Evolutionary conservation across 2,888 invertebrate species (phyloP).

Genomic region (Nomada hirtipes): DNA sequence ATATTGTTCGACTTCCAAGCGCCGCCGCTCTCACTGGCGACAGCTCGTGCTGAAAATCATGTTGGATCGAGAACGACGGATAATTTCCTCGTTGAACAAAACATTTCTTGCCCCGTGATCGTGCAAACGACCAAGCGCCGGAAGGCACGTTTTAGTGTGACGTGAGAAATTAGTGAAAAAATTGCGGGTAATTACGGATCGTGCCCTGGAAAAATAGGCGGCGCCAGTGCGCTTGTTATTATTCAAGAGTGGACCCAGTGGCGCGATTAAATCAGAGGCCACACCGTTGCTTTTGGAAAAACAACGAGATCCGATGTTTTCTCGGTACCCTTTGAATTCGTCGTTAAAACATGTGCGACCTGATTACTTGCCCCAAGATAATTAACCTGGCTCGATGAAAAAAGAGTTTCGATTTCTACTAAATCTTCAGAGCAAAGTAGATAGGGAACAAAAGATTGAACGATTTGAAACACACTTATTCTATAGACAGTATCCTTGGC

Average conservation of each 20-base stretch:
- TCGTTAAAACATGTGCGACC: slow-evolving; percentile 17
- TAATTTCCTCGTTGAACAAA: background rate
- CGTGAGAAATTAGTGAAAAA: slow-evolving; percentile 9
- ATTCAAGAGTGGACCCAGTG: slow-evolving; percentile 5
- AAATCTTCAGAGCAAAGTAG: too few species aligned
- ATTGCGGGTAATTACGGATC: slow-evolving; percentile 21
- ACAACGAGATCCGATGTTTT: slow-evolving; percentile 23
- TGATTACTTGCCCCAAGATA: background rate
- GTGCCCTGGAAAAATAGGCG: background rate
- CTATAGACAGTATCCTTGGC: too few species aligned
- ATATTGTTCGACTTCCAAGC: background rate
- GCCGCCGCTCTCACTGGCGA: background rate
- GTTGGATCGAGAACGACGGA: background rate
- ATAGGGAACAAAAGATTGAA: too few species aligned
- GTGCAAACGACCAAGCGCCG: background rate
- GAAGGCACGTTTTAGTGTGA: background rate
- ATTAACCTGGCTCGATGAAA: background rate
- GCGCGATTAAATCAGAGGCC: slow-evolving; percentile 11
- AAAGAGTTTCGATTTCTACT: background rate
- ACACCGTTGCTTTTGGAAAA: background rate
- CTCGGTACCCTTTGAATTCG: slow-evolving; percentile 4
- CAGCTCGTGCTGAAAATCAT: background rate
- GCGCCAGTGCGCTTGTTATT: slow-evolving; percentile 9
- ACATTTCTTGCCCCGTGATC: background rate
- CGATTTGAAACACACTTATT: too few species aligned